A percentile compares a stretch with the other conserved stretches of the same genome.
These are phyloP conservation scores for Pterois miles DNA, from an alignment of 2,797 vertebrate species.

Conservation along the genomic window DNA sequence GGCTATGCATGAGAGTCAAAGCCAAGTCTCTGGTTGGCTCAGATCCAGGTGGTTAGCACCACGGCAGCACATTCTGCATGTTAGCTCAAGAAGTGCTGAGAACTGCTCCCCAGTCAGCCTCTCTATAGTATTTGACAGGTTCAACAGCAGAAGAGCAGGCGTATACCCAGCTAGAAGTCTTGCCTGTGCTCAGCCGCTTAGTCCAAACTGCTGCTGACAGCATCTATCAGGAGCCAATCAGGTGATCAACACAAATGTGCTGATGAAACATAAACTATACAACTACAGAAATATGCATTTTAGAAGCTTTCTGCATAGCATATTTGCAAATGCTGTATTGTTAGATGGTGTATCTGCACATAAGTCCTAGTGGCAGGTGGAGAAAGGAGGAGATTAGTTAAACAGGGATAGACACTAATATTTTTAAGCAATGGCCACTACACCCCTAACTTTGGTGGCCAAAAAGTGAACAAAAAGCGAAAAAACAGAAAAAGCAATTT, in stretches of 20 bases:
- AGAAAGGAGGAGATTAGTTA: background rate
- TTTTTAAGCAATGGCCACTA: too few relatives aligned
- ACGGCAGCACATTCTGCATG: constrained; percentile 72
- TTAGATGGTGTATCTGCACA: background rate
- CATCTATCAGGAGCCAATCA: constrained; percentile 28
- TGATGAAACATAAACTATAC: background rate
- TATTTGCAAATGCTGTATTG: background rate
- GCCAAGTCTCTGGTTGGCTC: constrained; percentile 54
- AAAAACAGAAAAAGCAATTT: too few relatives aligned
- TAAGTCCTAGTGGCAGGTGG: background rate
- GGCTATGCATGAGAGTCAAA: constrained; percentile 41
- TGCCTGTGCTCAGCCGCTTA: constrained; percentile 15
- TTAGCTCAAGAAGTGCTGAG: constrained; percentile 65
- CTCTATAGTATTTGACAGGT: constrained; percentile 59
- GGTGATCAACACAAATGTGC: constrained; percentile 21
- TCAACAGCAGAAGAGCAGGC: constrained; percentile 40
- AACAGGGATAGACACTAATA: too few relatives aligned
- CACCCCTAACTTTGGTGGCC: too few relatives aligned
- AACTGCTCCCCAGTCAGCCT: constrained; percentile 61
- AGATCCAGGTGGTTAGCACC: constrained; percentile 74
- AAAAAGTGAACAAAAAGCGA: too few relatives aligned
- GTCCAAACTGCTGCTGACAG: constrained; percentile 40
- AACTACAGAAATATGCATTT: background rate
- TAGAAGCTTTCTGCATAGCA: background rate
- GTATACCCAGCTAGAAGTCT: constrained; percentile 4